Percentiles rank a stretch among this genome's conserved stretches.
Conservation (phyloP, 2,888 invertebrate species). For the Noctua janthe region DNA sequence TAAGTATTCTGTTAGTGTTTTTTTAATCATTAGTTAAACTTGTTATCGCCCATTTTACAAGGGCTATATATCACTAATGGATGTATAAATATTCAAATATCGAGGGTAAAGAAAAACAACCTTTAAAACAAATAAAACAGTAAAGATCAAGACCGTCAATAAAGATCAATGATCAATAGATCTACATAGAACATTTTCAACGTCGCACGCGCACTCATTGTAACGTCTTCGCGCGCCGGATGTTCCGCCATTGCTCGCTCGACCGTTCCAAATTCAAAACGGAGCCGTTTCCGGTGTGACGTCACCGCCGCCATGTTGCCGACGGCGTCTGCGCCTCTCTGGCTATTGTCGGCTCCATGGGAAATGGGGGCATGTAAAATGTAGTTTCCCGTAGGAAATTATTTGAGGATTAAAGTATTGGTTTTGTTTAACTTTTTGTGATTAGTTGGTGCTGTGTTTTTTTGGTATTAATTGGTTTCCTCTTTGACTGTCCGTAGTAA, state of each 20-base stretch:
- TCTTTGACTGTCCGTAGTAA: background rate
- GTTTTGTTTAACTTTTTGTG: constrained; percentile 47
- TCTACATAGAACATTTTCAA: constrained; percentile 72
- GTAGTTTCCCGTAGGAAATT: constrained; percentile 84
- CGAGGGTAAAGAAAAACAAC: constrained; percentile 17
- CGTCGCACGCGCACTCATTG: constrained; percentile 85
- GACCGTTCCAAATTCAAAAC: constrained; percentile 90
- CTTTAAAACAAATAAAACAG: constrained; percentile 55
- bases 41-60: no score
- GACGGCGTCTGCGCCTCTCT: constrained; percentile 81
- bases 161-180: constrained; percentile 70
- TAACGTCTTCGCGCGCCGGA: constrained; percentile 89
- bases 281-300: constrained; percentile 90
- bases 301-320: constrained; percentile 86
- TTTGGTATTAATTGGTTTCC: constrained; percentile 22
- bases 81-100: background rate
- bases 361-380: constrained; percentile 87
- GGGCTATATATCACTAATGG: no score
- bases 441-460: constrained; percentile 29
- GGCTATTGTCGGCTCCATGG: constrained; percentile 78
- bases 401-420: constrained; percentile 68
- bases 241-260: constrained; percentile 90
- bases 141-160: constrained; percentile 65
- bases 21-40: no score
- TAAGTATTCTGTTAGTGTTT: no score